Evolutionary conservation across 2,113 vertebrate species (phyloP).

Genomic region (Shinisaurus crocodilurus): DNA sequence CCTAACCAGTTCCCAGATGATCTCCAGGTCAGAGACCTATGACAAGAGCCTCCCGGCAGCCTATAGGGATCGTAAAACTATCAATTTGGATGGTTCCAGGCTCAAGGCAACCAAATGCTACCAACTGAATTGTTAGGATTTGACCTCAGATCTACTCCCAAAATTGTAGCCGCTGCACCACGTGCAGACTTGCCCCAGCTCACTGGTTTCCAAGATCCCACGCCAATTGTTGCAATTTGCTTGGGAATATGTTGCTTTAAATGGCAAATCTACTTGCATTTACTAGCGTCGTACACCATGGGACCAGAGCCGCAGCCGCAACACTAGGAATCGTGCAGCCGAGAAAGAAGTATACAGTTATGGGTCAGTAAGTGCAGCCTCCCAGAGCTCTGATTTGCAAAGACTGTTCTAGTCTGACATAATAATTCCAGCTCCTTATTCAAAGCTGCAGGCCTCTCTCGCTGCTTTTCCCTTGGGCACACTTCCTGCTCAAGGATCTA

Average conservation of each 20-base stretch:
- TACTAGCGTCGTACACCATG: not conserved
- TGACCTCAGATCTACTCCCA: not conserved
- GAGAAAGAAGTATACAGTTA: slow-evolving; percentile 3
- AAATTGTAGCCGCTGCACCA: not conserved
- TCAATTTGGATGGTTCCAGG: no score
- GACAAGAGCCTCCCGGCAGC: not conserved
- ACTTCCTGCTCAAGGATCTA: slow-evolving; percentile 8
- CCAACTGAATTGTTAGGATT: not conserved
- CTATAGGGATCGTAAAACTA: not conserved
- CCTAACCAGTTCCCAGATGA: not conserved
- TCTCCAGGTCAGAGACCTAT: not conserved
- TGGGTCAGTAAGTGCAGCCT: slow-evolving; percentile 6
- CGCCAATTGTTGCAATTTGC: not conserved
- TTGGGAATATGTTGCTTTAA: not conserved
- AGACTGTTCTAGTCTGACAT: slow-evolving; percentile 26
- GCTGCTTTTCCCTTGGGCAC: not conserved
- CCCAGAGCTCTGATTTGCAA: slow-evolving; percentile 15
- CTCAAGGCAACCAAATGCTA: not conserved
- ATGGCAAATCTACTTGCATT: not conserved
- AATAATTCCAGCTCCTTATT: slow-evolving; percentile 21
- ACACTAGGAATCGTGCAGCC: not conserved
- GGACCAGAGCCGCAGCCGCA: not conserved
- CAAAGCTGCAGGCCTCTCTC: not conserved
- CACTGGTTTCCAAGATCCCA: not conserved
- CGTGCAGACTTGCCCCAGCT: not conserved